These are phyloP conservation scores for Tolypeutes matacus DNA, from an alignment of 2,797 vertebrate species.

Conservation along the genomic window DNA sequence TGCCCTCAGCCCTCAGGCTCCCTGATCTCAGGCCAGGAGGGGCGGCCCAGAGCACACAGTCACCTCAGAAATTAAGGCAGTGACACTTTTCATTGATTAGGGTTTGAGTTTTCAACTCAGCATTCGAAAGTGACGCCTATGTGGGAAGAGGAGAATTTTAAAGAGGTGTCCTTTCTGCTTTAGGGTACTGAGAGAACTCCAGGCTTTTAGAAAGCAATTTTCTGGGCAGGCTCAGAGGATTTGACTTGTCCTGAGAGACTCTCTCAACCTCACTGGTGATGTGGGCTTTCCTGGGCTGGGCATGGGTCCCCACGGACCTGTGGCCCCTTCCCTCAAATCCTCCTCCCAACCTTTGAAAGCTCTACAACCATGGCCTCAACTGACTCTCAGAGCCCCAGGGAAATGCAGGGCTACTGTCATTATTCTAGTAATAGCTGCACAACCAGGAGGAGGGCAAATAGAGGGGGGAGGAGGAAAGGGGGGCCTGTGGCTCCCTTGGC, in stretches of 20 bases:
- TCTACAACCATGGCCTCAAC: neutral
- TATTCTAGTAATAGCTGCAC: too few relatives aligned
- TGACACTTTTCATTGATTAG: fast-evolving
- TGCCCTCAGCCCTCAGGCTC: neutral
- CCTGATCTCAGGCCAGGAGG: neutral
- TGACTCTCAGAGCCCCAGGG: neutral
- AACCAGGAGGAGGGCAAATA: too few relatives aligned
- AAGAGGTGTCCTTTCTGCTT: neutral
- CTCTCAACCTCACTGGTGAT: neutral
- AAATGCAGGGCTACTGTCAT: neutral
- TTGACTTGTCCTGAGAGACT: neutral
- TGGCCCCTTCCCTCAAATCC: fast-evolving
- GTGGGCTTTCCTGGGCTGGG: neutral
- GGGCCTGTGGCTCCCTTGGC: too few relatives aligned
- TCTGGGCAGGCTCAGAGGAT: neutral
- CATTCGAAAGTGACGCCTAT: neutral
- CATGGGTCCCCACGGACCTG: neutral
- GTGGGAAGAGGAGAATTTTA: neutral
- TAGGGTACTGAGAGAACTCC: neutral
- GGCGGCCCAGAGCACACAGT: neutral
- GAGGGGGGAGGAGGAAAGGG: too few relatives aligned
- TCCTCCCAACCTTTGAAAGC: too few relatives aligned
- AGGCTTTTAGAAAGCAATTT: neutral
- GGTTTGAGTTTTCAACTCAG: neutral
- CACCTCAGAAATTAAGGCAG: neutral